phyloP scores from a whole-genome alignment of 2,888 invertebrate genomes.

The Mimumesa dahlbomi region DNA sequence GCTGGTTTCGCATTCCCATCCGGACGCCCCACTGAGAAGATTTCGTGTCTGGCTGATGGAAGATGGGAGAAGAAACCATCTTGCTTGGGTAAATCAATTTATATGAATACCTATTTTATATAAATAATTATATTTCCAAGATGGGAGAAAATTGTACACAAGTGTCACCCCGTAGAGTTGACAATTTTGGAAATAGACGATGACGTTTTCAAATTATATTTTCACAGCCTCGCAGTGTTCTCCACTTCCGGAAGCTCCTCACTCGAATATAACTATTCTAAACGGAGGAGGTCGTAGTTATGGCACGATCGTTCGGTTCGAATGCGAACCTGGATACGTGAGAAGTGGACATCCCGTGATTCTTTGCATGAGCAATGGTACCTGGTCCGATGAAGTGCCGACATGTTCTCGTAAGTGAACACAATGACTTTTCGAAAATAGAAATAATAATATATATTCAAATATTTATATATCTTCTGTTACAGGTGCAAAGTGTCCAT shows the following conservation, averaged over 20 bases:
- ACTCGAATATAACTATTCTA: conserved; percentile 91
- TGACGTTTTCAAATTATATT: no score
- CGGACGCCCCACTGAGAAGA: conserved; percentile 92
- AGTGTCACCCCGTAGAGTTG: no score
- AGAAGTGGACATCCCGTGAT: conserved; percentile 94
- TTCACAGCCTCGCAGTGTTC: conserved; percentile 92
- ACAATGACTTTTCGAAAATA: not conserved
- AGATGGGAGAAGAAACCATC: conserved; percentile 96
- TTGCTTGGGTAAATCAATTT: conserved; percentile 90
- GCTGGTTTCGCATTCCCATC: conserved; percentile 97
- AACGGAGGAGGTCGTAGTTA: conserved; percentile 96
- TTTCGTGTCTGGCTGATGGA: conserved; percentile 94
- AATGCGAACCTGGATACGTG: conserved; percentile 95
- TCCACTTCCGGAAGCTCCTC: conserved; percentile 91
- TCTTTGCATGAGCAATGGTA: conserved; percentile 96
- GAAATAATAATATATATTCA: not conserved
- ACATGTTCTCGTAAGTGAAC: conserved; percentile 87
- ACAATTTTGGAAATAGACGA: no score
- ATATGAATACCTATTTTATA: not conserved
- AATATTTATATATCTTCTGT: not conserved
- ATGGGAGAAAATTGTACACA: no score
- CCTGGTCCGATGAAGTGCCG: conserved; percentile 96
- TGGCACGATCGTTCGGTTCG: conserved; percentile 95
- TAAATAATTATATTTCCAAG: not conserved
- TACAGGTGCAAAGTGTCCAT: conserved; percentile 85